A percentile compares a stretch with the other conserved stretches of the same genome.
Conservation (phyloP, 2,113 vertebrate genomes). For the Aptenodytes patagonicus region DNA sequence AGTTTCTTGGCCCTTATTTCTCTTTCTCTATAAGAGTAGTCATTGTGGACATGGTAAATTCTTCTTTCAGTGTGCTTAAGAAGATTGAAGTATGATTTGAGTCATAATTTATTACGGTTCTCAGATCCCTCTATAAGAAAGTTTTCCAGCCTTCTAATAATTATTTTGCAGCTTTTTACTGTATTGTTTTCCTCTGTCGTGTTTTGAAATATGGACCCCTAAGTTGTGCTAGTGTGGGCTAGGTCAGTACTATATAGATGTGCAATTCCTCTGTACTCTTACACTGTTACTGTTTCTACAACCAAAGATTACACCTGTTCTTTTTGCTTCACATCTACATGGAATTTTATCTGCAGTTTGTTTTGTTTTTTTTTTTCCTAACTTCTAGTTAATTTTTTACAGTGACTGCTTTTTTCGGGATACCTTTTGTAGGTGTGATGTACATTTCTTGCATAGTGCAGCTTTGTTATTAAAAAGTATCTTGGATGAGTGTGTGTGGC, state of each 20-base stretch:
- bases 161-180: background rate
- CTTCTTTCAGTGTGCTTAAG: background rate
- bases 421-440: background rate
- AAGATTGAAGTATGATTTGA: background rate
- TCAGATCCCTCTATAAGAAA: background rate
- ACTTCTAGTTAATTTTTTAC: background rate
- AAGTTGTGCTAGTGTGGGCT: background rate
- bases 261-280: background rate
- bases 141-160: background rate
- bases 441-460: background rate
- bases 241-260: background rate
- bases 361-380: background rate
- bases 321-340: background rate
- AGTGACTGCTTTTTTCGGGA: background rate
- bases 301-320: background rate
- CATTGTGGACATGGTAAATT: background rate
- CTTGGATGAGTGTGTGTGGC: background rate
- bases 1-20: background rate
- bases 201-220: background rate
- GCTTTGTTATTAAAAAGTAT: background rate
- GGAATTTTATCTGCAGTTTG: background rate
- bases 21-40: background rate
- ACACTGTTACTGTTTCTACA: background rate
- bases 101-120: background rate
- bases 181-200: background rate